Evolutionary conservation across 2,113 vertebrate species (phyloP).

Genomic region (Ia io): DNA sequence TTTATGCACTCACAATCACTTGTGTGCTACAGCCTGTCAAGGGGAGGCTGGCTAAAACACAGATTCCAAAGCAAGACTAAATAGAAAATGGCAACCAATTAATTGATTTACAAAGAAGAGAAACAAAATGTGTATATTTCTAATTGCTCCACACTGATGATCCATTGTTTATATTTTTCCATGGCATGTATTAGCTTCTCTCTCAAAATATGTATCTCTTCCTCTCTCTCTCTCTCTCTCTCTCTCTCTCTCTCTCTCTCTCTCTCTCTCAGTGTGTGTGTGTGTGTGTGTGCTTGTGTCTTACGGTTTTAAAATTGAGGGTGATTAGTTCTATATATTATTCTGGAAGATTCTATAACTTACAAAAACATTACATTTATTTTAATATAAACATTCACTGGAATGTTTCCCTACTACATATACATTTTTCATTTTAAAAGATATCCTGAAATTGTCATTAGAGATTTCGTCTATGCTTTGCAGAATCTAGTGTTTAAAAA

Average conservation of each 20-base stretch:
- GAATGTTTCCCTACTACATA: neutral
- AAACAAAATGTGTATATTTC: neutral
- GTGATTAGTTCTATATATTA: neutral
- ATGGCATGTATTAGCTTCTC: neutral
- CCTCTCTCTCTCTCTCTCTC: neutral
- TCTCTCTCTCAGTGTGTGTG: neutral
- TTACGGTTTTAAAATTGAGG: neutral
- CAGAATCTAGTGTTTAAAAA: neutral
- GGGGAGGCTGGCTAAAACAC: neutral
- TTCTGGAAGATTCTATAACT: neutral
- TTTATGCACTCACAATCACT: neutral
- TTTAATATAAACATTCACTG: neutral
- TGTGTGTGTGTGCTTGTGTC: fast-evolving
- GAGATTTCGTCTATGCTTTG: neutral
- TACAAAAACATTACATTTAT: neutral
- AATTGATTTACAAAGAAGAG: conserved; percentile 5
- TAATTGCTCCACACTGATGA: neutral
- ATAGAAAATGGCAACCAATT: neutral
- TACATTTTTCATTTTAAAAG: neutral
- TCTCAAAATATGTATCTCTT: neutral
- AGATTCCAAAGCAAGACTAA: neutral
- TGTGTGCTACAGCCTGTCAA: neutral
- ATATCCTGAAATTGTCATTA: neutral
- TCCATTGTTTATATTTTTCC: neutral
- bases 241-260: neutral